Evolutionary conservation across 2,113 vertebrate species (phyloP).

Genomic region (Cheilinus undulatus): DNA sequence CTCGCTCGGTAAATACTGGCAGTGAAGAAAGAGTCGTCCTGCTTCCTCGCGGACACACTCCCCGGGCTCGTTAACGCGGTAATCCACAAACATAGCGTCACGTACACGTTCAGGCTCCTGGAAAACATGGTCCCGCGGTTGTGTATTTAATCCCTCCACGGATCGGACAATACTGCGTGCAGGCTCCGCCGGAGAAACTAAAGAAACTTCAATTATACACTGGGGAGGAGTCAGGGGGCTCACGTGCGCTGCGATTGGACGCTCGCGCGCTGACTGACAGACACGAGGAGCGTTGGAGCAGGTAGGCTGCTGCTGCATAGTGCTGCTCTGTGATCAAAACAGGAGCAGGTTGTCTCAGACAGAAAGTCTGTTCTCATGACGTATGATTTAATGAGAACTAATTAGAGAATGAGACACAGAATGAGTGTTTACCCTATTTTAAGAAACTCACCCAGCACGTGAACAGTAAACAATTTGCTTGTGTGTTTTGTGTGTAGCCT

Average conservation of each 20-base stretch:
- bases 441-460: too few species aligned
- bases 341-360: constrained; percentile 1
- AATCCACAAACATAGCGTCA: constrained; percentile 88
- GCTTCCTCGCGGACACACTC: constrained; percentile 82
- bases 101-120: constrained; percentile 76
- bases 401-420: too few species aligned
- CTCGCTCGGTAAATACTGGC: constrained; percentile 88
- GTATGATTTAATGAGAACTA: background rate
- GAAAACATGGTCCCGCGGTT: constrained; percentile 81
- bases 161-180: constrained; percentile 73
- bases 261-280: constrained; percentile 65
- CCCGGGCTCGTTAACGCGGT: constrained; percentile 80
- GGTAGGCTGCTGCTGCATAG: constrained; percentile 67
- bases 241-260: constrained; percentile 71
- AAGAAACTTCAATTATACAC: constrained; percentile 85
- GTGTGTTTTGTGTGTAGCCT: too few species aligned
- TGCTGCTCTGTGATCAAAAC: background rate
- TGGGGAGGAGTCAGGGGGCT: constrained; percentile 74
- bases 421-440: too few species aligned
- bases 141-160: constrained; percentile 72
- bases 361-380: background rate
- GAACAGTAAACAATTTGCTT: background rate
- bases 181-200: constrained; percentile 80
- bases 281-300: constrained; percentile 61
- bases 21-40: constrained; percentile 89